Base-by-base conservation (phyloP, 1,140 invertebrate genomes). In the Drosophila baimaii region DNA sequence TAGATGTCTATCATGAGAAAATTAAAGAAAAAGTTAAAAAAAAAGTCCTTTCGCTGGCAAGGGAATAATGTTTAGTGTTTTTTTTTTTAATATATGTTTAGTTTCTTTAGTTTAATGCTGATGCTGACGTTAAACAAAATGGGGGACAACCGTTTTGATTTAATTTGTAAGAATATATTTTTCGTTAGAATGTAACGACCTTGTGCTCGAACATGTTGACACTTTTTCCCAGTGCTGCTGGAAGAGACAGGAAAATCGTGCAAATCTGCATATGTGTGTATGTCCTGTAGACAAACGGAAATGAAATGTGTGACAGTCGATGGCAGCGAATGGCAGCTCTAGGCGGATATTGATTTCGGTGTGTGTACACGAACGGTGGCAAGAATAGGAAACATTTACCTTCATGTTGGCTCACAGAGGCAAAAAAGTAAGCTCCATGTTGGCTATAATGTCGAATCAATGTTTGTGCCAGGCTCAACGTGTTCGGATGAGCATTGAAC, bases 261-360 rank as follows among this genome's bases (percentile, higher is more conserved):
- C 56, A 75, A 78, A 82, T 82, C 61, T 79, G 58, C 70, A 59
- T 31, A 58, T 63, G 44, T 55, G 54, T 43, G 55, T 25, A 46
- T 66, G 58, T 51, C 44, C 59, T 33, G 63, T 59, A 63, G 81
- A 77, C 69, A 64, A 61, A 46, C 73, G 81, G 77, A 84, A 83
- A 84, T 84, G 59, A 84, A 84, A 84, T 80, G 72, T 79, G 76
- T 64, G 81, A 77, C 81, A 71, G 55, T 77, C 68, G 55, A 76
- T 77, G 54, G 43, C 49, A 58, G 39, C 35, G 37, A 62, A 41
- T 49, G 51, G 39, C 49, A 74, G 57, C 35, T 44, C 54, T 43
- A 46, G 71, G 61, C 61, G 63, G 74, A 82, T 82, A 82, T 82
- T 82, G 79, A 82, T 82, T 82, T 82, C 68, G 35, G 57, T 73